These are phyloP conservation scores for Tenthredo notha DNA, from an alignment of 2,888 invertebrate genomes.

Conservation along the genomic window DNA sequence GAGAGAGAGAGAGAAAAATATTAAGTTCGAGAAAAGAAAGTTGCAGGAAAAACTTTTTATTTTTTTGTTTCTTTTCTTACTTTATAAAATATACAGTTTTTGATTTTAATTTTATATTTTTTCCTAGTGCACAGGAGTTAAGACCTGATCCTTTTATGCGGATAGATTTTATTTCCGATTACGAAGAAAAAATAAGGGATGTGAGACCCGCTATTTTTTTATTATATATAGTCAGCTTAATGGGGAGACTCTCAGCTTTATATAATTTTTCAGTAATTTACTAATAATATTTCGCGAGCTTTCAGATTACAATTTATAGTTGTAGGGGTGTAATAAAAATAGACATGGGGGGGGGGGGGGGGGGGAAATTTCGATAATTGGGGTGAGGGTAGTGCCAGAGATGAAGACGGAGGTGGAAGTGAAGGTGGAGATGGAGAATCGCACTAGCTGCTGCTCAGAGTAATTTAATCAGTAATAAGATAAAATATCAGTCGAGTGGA, in stretches of 20 bases:
- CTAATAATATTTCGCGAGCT: background rate
- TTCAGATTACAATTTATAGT: background rate
- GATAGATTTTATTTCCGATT: background rate
- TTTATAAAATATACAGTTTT: background rate
- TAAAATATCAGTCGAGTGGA: slow-evolving; percentile 25
- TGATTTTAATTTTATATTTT: too few species aligned
- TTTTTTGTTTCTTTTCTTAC: background rate
- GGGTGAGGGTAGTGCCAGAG: background rate
- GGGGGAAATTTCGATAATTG: background rate
- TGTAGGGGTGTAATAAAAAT: background rate
- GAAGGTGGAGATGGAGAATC: background rate
- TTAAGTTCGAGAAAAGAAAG: background rate
- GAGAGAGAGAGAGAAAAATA: background rate
- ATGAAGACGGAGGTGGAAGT: background rate
- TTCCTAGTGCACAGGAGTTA: too few species aligned
- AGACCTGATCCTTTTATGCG: background rate
- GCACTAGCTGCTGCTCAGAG: background rate
- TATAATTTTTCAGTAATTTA: background rate
- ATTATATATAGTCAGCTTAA: background rate
- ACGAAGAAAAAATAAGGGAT: background rate
- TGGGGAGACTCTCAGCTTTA: background rate
- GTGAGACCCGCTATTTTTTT: background rate
- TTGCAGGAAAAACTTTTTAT: background rate
- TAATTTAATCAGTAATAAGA: slow-evolving; percentile 46
- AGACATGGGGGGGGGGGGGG: too few species aligned